A percentile compares a stretch with the other conserved stretches of the same genome.
These are phyloP conservation scores for Temnopleurus reevesii DNA, from an alignment of 53 echinoderm and acorn worm genomes.

Conservation along the genomic window DNA sequence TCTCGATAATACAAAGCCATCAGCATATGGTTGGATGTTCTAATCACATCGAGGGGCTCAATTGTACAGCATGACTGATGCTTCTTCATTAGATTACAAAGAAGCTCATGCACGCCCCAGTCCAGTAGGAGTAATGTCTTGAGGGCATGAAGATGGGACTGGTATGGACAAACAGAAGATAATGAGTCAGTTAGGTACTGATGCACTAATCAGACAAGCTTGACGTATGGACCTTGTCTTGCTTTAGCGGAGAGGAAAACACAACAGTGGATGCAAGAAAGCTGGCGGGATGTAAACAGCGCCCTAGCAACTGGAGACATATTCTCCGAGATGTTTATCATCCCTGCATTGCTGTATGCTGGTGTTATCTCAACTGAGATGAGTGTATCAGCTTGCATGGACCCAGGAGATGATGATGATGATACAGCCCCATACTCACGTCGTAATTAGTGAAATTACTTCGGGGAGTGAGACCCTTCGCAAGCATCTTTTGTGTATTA, in stretches of 20 bases:
- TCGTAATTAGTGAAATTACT: slow-evolving; percentile 40
- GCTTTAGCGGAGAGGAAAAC: background rate
- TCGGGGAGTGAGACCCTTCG: background rate
- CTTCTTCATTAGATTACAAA: slow-evolving; percentile 30
- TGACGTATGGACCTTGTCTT: slow-evolving; percentile 19
- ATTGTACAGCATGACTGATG: background rate
- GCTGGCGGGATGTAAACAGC: slow-evolving; percentile 26
- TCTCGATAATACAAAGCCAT: background rate
- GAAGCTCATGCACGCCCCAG: background rate
- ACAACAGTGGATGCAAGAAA: background rate
- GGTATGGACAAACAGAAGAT: slow-evolving; percentile 15
- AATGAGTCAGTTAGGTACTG: slow-evolving; percentile 16
- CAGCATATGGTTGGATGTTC: background rate
- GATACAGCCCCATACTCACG: background rate
- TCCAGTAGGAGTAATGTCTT: background rate
- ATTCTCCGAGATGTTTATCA: slow-evolving; percentile 27
- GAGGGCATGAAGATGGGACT: slow-evolving; percentile 3
- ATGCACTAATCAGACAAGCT: slow-evolving; percentile 26
- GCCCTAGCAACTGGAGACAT: slow-evolving; percentile 38
- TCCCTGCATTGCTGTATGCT: background rate
- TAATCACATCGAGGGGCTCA: slow-evolving; percentile 18
- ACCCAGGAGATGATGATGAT: background rate
- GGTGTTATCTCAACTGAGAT: background rate
- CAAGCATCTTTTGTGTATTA: background rate
- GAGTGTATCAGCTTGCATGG: slow-evolving; percentile 14